These are phyloP conservation scores for roundworm (Caenorhabditis elegans) DNA, from an alignment of 1,140 invertebrate genomes.

Conservation along the genomic window DNA sequence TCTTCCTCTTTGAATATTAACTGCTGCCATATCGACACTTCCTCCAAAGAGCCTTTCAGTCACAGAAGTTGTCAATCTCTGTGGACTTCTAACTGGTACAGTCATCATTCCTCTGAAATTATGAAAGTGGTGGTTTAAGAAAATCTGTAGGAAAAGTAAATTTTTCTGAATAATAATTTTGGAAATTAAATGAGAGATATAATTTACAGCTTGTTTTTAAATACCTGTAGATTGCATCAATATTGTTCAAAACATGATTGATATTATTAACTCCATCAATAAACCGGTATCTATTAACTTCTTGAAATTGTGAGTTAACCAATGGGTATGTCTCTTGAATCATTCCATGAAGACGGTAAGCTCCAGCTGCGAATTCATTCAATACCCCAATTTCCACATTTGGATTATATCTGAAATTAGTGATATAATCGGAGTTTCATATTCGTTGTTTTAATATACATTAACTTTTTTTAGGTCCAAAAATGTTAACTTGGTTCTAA, in stretches of 20 bases:
- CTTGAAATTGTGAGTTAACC: constrained; percentile 37
- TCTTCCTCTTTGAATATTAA: constrained; percentile 74
- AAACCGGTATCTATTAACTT: constrained; percentile 37
- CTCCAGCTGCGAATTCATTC: constrained; percentile 48
- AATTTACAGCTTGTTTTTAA: too few relatives aligned
- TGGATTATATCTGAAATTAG: constrained; percentile 47
- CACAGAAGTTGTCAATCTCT: constrained; percentile 49
- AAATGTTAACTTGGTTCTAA: too few relatives aligned
- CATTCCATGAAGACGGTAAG: constrained; percentile 52
- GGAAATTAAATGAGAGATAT: too few relatives aligned
- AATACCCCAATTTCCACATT: constrained; percentile 44
- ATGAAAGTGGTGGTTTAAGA: background rate
- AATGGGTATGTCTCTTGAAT: constrained; percentile 50
- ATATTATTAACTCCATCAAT: constrained; percentile 41
- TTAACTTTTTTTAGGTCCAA: background rate
- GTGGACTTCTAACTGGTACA: constrained; percentile 36
- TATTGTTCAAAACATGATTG: background rate
- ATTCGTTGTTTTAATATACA: background rate
- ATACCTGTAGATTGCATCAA: constrained; percentile 40
- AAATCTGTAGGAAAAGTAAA: too few relatives aligned
- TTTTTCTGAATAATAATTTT: too few relatives aligned
- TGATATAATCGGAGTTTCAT: background rate
- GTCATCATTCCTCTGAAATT: constrained; percentile 46
- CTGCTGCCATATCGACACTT: constrained; percentile 69
- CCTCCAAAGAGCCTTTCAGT: constrained; percentile 45